phyloP scores from a whole-genome alignment of 1,140 invertebrate species.

The Medauroidea extradentata region DNA sequence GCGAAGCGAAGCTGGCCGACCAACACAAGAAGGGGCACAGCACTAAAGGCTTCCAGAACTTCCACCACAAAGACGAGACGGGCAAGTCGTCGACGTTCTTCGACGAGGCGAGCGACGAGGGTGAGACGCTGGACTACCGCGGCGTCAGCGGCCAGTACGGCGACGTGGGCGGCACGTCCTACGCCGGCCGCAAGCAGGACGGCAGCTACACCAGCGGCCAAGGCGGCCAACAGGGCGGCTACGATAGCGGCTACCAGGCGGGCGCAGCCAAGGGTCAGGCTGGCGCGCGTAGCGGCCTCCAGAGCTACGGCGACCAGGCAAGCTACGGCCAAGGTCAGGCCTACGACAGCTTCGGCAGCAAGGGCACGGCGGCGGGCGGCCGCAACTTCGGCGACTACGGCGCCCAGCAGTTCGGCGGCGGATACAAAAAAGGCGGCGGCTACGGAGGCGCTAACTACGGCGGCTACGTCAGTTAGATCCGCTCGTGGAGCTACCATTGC shows the following conservation, averaged over 20 bases:
- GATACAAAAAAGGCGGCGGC: too few species aligned
- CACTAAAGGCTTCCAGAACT: constrained; percentile 58
- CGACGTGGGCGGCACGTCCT: constrained; percentile 48
- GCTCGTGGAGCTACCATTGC: too few species aligned
- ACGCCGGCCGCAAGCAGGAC: not conserved
- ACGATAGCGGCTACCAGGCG: not conserved
- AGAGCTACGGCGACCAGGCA: too few species aligned
- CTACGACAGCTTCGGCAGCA: too few species aligned
- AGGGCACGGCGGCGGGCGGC: too few species aligned
- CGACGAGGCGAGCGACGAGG: constrained; percentile 60
- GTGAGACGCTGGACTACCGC: constrained; percentile 47
- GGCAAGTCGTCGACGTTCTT: constrained; percentile 61
- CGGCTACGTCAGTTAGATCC: too few species aligned
- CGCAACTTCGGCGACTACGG: too few species aligned
- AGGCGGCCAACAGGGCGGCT: not conserved
- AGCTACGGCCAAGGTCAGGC: too few species aligned
- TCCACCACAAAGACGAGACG: constrained; percentile 61
- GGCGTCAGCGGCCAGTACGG: constrained; percentile 49
- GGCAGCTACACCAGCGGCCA: not conserved
- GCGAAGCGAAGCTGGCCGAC: constrained; percentile 47
- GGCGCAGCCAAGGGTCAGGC: not conserved
- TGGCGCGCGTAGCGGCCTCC: too few species aligned
- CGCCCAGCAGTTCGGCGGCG: too few species aligned
- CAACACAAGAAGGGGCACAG: constrained; percentile 62
- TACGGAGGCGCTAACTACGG: too few species aligned